Conservation (phyloP, 1,140 invertebrate genomes). For the Pogonognathellus flavescens region DNA sequence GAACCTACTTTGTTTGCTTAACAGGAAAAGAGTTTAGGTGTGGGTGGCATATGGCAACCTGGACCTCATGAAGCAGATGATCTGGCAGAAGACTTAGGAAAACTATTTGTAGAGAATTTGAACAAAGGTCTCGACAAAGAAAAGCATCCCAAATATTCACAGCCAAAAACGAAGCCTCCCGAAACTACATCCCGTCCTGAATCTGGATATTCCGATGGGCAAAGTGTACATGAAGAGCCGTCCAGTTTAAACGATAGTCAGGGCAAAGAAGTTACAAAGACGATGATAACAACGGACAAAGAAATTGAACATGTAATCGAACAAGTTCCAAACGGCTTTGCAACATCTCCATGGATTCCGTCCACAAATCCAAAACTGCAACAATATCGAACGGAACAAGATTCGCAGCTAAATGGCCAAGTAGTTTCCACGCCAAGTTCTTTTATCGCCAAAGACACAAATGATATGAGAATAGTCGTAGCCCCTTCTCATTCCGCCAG, state of each 20-base stretch:
- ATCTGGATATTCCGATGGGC: not conserved
- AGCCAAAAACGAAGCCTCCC: not conserved
- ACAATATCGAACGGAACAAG: not conserved
- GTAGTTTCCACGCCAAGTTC: not conserved
- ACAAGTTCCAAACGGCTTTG: constrained; percentile 9
- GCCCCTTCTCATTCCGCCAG: constrained; percentile 18
- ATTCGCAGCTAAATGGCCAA: not conserved
- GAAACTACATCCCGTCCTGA: not conserved
- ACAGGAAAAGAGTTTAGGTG: no score
- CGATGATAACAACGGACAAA: not conserved
- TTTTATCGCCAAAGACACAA: not conserved
- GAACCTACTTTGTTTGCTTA: no score
- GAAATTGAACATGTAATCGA: not conserved
- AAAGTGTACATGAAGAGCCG: not conserved
- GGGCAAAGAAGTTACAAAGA: constrained; percentile 5
- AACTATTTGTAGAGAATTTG: constrained; percentile 38
- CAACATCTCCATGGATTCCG: constrained; percentile 50
- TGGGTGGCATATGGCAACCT: no score
- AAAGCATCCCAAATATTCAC: not conserved
- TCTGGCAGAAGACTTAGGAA: constrained; percentile 53
- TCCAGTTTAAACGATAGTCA: not conserved
- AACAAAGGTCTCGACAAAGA: not conserved
- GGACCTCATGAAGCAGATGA: constrained; percentile 38
- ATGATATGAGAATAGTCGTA: not conserved
- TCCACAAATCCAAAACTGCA: constrained; percentile 12